phyloP scores from a whole-genome alignment of 2,888 invertebrate genomes.

The Troides oblongomaculatus region DNA sequence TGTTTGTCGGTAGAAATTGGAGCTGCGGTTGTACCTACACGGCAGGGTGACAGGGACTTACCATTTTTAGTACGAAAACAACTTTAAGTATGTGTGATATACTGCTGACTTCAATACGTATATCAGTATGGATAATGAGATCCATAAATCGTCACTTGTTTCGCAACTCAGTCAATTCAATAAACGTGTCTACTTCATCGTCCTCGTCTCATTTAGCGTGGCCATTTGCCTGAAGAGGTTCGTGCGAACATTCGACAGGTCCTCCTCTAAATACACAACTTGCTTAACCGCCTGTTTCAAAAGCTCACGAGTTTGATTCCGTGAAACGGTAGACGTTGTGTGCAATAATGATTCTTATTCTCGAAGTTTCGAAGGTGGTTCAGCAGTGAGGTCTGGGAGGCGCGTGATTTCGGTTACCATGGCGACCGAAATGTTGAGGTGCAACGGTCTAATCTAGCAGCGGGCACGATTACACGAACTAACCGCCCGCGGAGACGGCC shows the following conservation, averaged over 20 bases:
- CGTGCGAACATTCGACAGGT: constrained; percentile 55
- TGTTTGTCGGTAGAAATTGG: too few species aligned
- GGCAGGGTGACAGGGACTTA: too few species aligned
- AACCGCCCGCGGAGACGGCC: constrained; percentile 59
- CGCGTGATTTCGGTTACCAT: constrained; percentile 69
- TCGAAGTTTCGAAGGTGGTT: not conserved
- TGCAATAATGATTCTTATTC: constrained; percentile 27
- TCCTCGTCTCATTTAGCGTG: constrained; percentile 43
- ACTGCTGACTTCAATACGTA: too few species aligned
- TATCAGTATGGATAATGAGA: not conserved
- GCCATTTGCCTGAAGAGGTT: constrained; percentile 41
- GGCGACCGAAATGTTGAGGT: constrained; percentile 67
- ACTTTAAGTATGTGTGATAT: too few species aligned
- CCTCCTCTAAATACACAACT: constrained; percentile 37
- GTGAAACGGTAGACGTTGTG: not conserved
- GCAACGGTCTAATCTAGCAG: constrained; percentile 69
- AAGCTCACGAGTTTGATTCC: constrained; percentile 47
- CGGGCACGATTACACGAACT: constrained; percentile 62
- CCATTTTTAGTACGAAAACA: too few species aligned
- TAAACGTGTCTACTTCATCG: constrained; percentile 25
- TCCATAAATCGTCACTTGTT: not conserved
- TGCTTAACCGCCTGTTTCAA: constrained; percentile 52
- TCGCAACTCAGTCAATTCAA: constrained; percentile 11
- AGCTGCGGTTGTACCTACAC: too few species aligned
- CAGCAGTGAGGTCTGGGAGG: constrained; percentile 34